phyloP scores from a whole-genome alignment of 2,113 vertebrate genomes.

The Heptranchias perlo region DNA sequence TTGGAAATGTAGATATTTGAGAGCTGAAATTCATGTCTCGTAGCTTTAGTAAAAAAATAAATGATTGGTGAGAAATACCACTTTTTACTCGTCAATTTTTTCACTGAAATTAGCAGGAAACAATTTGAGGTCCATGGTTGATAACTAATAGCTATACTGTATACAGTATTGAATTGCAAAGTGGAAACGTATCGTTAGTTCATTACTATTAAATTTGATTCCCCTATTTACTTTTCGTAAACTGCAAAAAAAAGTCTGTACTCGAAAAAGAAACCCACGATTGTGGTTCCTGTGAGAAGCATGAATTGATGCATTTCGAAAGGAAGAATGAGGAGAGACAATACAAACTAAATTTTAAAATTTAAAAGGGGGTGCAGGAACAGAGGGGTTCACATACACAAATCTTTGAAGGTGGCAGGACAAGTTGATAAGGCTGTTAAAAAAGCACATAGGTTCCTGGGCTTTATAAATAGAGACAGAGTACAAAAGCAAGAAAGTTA shows the following conservation, averaged over 20 bases:
- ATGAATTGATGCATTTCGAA: background rate
- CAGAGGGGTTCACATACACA: too few relatives aligned
- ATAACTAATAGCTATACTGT: background rate
- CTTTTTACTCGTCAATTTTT: background rate
- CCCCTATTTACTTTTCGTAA: background rate
- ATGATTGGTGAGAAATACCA: background rate
- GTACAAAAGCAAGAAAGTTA: too few relatives aligned
- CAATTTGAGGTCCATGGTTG: background rate
- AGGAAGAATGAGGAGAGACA: background rate
- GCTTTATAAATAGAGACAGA: too few relatives aligned
- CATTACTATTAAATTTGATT: background rate
- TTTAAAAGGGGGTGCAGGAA: background rate
- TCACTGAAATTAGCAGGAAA: background rate
- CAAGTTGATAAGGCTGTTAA: background rate
- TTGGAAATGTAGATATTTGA: background rate
- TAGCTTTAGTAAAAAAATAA: background rate
- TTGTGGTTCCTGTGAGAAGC: background rate
- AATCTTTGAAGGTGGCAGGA: too few relatives aligned
- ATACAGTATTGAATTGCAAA: background rate
- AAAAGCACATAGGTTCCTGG: too few relatives aligned
- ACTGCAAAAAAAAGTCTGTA: background rate
- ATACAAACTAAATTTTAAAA: background rate
- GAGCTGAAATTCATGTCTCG: background rate
- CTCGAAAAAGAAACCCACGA: background rate
- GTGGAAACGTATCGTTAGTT: background rate